These are phyloP conservation scores for Eulimnadia texana DNA, from an alignment of 1,140 invertebrate genomes.

Conservation along the genomic window DNA sequence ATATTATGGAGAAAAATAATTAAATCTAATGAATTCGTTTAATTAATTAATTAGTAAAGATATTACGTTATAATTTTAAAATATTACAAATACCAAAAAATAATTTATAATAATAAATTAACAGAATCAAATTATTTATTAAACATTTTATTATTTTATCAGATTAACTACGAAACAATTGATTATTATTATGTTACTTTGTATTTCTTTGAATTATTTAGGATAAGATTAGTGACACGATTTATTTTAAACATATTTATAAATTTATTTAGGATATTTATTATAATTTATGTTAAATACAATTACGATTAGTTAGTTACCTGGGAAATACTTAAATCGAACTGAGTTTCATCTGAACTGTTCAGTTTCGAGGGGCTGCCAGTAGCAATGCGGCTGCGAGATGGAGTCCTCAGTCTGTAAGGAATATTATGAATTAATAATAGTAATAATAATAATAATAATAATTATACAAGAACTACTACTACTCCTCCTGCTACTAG, in stretches of 20 bases:
- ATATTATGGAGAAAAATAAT: no score
- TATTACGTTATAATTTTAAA: no score
- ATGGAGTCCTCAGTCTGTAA: not conserved
- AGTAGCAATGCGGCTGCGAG: not conserved
- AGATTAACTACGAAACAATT: no score
- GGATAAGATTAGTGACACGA: not conserved
- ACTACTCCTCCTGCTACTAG: no score
- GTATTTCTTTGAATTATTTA: not conserved
- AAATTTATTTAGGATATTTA: not conserved
- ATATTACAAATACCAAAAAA: no score
- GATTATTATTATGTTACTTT: not conserved
- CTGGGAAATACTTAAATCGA: constrained; percentile 36
- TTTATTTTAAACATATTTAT: no score
- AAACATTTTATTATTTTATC: no score
- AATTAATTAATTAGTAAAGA: no score
- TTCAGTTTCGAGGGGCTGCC: not conserved
- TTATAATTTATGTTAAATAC: not conserved
- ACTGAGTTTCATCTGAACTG: not conserved
- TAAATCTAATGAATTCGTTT: no score
- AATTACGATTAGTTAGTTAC: constrained; percentile 38
- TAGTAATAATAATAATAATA: not conserved
- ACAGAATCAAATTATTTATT: no score
- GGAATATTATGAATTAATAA: not conserved
- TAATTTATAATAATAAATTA: no score
- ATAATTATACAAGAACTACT: not conserved